Evolutionary conservation across 2,113 vertebrate species (phyloP).

Genomic region (Salvelinus fontinalis): DNA sequence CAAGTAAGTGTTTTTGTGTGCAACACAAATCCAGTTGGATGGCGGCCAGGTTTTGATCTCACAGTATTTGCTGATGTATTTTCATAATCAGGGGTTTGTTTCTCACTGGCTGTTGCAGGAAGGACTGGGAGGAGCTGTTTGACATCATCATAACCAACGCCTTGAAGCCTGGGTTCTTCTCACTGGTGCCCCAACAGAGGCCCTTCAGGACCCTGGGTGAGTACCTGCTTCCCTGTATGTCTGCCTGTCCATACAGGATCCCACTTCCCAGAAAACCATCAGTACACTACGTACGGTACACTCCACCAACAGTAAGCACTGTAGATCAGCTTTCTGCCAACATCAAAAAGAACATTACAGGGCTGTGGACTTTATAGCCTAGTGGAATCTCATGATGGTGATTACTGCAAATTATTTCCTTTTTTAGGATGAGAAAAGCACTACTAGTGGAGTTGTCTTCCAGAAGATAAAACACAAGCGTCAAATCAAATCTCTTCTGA

Average conservation of each 20-base stretch:
- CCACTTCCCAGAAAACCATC: background rate
- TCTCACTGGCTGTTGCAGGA: conserved; percentile 68
- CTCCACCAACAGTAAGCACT: background rate
- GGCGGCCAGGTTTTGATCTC: conserved; percentile 13
- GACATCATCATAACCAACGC: conserved; percentile 95
- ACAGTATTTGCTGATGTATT: conserved; percentile 12
- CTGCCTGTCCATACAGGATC: background rate
- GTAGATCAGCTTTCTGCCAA: background rate
- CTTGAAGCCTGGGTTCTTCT: conserved; percentile 96
- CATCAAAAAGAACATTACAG: background rate
- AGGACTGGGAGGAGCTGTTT: conserved; percentile 91
- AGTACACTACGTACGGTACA: background rate
- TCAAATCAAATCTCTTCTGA: background rate
- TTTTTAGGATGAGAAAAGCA: background rate
- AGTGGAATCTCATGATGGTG: background rate
- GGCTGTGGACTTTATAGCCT: background rate
- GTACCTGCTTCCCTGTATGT: conserved; percentile 35
- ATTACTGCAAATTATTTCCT: background rate
- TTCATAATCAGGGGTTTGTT: conserved; percentile 2
- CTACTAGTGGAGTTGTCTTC: background rate
- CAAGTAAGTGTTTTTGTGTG: conserved; percentile 14
- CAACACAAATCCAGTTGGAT: conserved; percentile 18
- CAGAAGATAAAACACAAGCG: background rate
- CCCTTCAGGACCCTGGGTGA: conserved; percentile 90
- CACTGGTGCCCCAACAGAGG: conserved; percentile 85